These are phyloP conservation scores for Aethes cnicana DNA, from an alignment of 2,888 invertebrate species.

Conservation along the genomic window DNA sequence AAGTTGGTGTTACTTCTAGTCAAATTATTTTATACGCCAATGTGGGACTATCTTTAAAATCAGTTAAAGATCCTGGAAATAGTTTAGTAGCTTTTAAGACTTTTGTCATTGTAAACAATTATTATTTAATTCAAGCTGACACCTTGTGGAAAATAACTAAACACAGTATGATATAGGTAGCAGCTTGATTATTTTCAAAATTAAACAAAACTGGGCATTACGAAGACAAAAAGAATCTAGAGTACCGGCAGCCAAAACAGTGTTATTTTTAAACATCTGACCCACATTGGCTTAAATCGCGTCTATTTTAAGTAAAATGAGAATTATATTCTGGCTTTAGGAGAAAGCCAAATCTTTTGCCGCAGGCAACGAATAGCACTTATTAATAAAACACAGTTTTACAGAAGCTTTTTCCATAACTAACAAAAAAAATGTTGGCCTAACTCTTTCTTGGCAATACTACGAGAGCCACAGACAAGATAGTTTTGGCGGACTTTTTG, in stretches of 20 bases:
- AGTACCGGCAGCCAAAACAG: slow-evolving; percentile 35
- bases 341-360: slow-evolving; percentile 71
- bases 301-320: slow-evolving; percentile 59
- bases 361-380: slow-evolving; percentile 49
- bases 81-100: no score
- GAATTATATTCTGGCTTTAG: slow-evolving; percentile 77
- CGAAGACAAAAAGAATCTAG: no score
- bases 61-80: no score
- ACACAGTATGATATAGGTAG: no score
- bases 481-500: not conserved
- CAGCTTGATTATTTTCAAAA: no score
- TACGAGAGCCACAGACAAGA: not conserved
- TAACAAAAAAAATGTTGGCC: not conserved
- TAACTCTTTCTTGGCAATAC: not conserved
- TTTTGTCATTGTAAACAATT: no score
- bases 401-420: not conserved
- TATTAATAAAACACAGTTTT: slow-evolving; percentile 7
- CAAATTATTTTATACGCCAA: slow-evolving; percentile 72
- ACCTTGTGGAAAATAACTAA: no score
- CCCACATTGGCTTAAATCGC: slow-evolving; percentile 64
- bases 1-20: slow-evolving; percentile 75
- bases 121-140: no score
- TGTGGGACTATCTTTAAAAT: slow-evolving; percentile 48
- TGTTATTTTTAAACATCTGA: slow-evolving; percentile 15
- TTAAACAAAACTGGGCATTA: no score